Evolutionary conservation across 2,113 vertebrate genomes (phyloP), one percentile per base, ranked within the genome.

Genomic region (Antechinus stuartii): DNA sequence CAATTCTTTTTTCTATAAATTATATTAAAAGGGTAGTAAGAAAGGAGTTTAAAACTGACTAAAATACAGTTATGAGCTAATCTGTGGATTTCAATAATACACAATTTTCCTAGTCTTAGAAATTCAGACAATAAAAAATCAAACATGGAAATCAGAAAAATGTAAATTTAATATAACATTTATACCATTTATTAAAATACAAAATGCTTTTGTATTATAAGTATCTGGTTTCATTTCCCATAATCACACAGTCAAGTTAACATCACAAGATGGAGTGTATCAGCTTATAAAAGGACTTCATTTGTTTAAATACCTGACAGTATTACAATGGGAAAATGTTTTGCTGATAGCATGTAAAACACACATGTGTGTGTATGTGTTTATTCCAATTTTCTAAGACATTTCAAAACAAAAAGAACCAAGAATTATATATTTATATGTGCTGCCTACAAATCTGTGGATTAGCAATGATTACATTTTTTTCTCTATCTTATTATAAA

Each of bases 61-160:
- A 35, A 91, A n/a, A 96, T 57, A 93, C 53, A 92, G 10, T 94
- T 54, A 84, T 90, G 23, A 3, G 93, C 91, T 93, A 57, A 90
- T 42, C 91, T 92, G 52, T 14, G 91, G 92, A 89, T 24, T 55
- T 94, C 23, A 97, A 93, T 89, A 92, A 57, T 42, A 50, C 84
- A 90, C 2, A 49, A 95, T 84, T 94, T 84, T 97, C 19, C 54
- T 92, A 27, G 94, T 76, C 92, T 84, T 84, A 42, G n/a, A 84
- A 42, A 84, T 84, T 84, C 68, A 84, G 68, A 35, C 68, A 84
- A 19, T 23, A 42, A 97, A 96, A 96, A 30, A 14, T 89, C 46
- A 95, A 96, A 4, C 24, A 26, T 50, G 19, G 14, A 96, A 96
- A 16, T 54, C 93, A 92, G 50, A 97, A 94, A 97, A 96, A 57